Base-by-base conservation (phyloP, 2,113 vertebrate species). In the Mastomys coucha region DNA sequence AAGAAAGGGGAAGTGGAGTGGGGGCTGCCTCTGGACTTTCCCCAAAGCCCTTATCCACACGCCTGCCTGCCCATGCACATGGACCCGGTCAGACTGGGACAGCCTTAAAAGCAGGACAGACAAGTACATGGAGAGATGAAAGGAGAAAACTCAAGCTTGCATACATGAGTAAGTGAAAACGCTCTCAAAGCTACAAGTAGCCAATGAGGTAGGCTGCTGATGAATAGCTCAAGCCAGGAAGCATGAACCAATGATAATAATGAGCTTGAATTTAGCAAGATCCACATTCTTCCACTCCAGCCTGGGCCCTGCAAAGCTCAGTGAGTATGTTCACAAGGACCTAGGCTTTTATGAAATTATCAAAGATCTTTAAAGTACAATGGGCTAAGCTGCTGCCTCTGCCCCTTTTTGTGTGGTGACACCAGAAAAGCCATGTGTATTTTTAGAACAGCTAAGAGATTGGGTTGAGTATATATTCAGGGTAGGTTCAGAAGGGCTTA, bases 361-460 rank as follows among this genome's bases (percentile, higher is more conserved):
- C 49, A 86, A 89, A 81, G 45, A 78, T 36, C 20, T 89, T 90
- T 82, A 88, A 93, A 72, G 16, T 12, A 39, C 45, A 76, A 39
- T 5, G 49, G 51, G 31, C 89, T 91, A 96, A 92, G 76, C 22
- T 67, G 65, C 17, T 42, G 39, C 45, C 58, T 88, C 70, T 88
- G 51, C 60, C 72, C 36, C 82, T 31, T 89, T n/a, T 28, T 80
- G 33, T 42, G 56, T n/a, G 2, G 24, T 72, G 88, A 69, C 39
- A 11, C 49, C 49, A 65, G 33, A 65, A 12, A 17, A n/a, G 10
- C 5, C 33, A 53, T 33, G 26, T 70, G 17, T 91, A 89, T 89
- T 89, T 95, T 89, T 51, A 78, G 39, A 67, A 67, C 11, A 26
- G 60, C 65, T 86, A 60, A 93, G 75, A 86, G 89, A 67, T 33